Base-by-base conservation (phyloP, 2,888 invertebrate genomes). In the Sussaba pulchella region DNA sequence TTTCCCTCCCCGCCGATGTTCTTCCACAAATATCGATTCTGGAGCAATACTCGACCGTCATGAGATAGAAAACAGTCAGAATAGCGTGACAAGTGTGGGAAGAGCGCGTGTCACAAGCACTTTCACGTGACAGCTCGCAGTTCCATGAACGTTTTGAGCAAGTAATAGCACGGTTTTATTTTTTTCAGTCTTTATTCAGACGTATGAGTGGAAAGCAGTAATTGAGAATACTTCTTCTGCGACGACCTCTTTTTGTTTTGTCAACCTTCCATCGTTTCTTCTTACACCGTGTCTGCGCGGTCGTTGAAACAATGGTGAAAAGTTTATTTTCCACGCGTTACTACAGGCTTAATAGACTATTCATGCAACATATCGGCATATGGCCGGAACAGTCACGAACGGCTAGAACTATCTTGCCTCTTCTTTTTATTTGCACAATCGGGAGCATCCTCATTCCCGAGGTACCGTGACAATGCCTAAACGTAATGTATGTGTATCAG, bases 311-410 rank as follows among this genome's bases (percentile, higher is more conserved):
- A 4, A 54, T 54, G 54, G 26, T 6, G 31, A 26, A 31, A 26
- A 54, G 54, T 54, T 5, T 54, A 8, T 54, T 54, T 31, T 26
- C 26, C n/a, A 14, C 14, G 26, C 31, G 54, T 26, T 63, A 63
- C 24, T 63, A 63, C 43, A 43, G 50, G 36, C 12, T 52, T 0
- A 67, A 67, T 17, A 47, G 19, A 31, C 36, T 66, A 0, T 66
- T 66, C 2, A 66, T 66, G 66, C 47, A 17, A 12, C 47, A 36
- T 19, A 14, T 47, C 19, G 66, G 66, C 9, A 50, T 66, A 26
- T 66, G 66, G 66, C 66, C 66, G 47, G 47, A 66, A 17, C 66
- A 66, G 19, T 19, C 66, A 5, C 31, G 26, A 31, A 5, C 31
- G 0, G 19, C 21, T 31, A 66, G 36, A 19, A 47, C 17, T n/a